These are phyloP conservation scores for Amitus sp. DNA, from an alignment of 2,888 invertebrate genomes.

Conservation along the genomic window DNA sequence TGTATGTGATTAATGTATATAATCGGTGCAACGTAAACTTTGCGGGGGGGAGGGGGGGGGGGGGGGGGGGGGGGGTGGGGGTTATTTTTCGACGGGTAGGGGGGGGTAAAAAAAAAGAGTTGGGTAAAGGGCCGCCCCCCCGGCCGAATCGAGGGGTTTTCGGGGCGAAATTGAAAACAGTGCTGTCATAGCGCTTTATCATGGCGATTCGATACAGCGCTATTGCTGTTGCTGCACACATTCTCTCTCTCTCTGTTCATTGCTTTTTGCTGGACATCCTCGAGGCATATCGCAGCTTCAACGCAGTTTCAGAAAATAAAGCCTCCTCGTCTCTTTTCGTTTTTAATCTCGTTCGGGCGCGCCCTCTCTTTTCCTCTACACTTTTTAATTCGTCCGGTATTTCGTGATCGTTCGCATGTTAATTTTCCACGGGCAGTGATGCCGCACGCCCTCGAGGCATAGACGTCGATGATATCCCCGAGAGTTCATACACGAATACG, in stretches of 20 bases:
- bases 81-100: no score
- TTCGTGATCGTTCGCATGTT: constrained; percentile 61
- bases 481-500: constrained; percentile 38
- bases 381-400: constrained; percentile 57
- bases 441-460: constrained; percentile 54
- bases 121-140: no score
- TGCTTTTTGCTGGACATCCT: constrained; percentile 44
- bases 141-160: constrained; percentile 8
- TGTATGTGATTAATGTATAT: no score
- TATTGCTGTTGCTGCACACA: no score
- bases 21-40: no score
- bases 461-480: constrained; percentile 58
- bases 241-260: constrained; percentile 44
- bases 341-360: constrained; percentile 34
- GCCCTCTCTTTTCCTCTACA: constrained; percentile 14
- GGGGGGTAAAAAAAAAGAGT: constrained; percentile 7
- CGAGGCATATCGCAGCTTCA: constrained; percentile 36
- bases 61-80: no score
- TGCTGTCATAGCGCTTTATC: constrained; percentile 27
- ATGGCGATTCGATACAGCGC: constrained; percentile 30
- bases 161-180: constrained; percentile 23
- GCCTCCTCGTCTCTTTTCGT: constrained; percentile 31
- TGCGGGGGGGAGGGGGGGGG: no score
- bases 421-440: constrained; percentile 60
- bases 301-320: constrained; percentile 29